Percentiles rank a stretch among this genome's conserved stretches.
phyloP scores from a whole-genome alignment of 1,140 invertebrate species.

The Adelges cooleyi region DNA sequence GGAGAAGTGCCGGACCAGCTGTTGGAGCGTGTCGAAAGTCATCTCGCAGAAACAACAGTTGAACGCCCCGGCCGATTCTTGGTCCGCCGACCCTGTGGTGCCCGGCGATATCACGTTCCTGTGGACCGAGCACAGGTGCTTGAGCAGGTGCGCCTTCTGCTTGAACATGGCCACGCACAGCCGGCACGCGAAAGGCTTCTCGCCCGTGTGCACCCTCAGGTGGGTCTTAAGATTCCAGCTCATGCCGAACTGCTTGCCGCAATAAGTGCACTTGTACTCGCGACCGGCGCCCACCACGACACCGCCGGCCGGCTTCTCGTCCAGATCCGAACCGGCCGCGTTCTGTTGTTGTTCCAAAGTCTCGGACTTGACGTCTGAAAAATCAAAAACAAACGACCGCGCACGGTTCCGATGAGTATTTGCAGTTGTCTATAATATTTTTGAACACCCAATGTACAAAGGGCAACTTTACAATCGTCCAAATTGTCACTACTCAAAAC shows the following conservation, averaged over 20 bases:
- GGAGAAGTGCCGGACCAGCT: constrained; percentile 69
- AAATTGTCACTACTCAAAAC: too few relatives aligned
- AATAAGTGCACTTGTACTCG: constrained; percentile 74
- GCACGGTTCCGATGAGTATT: too few relatives aligned
- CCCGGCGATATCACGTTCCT: constrained; percentile 66
- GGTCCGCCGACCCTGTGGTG: constrained; percentile 51
- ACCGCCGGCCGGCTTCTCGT: neutral
- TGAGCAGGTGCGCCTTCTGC: constrained; percentile 72
- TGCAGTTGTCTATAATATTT: too few relatives aligned
- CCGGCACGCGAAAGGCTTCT: constrained; percentile 75
- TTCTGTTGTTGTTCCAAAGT: neutral
- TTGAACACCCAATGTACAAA: too few relatives aligned
- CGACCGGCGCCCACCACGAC: constrained; percentile 42
- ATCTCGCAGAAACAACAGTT: constrained; percentile 76
- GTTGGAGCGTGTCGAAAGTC: constrained; percentile 68
- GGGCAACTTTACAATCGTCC: too few relatives aligned
- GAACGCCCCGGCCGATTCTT: constrained; percentile 44
- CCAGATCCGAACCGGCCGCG: neutral
- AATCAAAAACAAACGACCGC: too few relatives aligned
- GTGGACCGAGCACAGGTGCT: constrained; percentile 75
- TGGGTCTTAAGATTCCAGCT: constrained; percentile 80
- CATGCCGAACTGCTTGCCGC: constrained; percentile 80
- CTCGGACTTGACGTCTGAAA: neutral
- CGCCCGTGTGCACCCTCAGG: constrained; percentile 69
- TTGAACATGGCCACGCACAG: constrained; percentile 80